These are phyloP conservation scores for Ladona fulva DNA, from an alignment of 1,140 invertebrate genomes.

Conservation along the genomic window DNA sequence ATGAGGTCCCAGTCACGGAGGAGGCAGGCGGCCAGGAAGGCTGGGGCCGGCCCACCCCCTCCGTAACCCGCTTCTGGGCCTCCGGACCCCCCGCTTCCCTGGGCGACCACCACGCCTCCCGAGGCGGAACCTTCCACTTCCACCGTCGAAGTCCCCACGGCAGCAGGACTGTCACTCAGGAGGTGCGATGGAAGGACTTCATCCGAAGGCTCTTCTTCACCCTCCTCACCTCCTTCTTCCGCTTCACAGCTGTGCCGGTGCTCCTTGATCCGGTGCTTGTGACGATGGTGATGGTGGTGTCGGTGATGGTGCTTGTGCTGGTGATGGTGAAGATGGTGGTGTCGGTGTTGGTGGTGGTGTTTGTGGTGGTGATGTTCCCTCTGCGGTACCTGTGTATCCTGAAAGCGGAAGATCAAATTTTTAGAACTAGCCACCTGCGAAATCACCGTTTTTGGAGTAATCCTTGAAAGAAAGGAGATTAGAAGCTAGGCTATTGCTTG, in stretches of 20 bases:
- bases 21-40: not conserved
- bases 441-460: not conserved
- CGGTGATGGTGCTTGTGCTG: not conserved
- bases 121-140: conserved; percentile 42
- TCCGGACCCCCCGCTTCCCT: conserved; percentile 27
- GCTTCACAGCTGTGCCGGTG: not conserved
- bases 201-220: not conserved
- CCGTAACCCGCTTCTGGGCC: not conserved
- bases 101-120: not conserved
- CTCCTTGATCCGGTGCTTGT: not conserved
- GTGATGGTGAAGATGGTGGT: not conserved
- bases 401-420: no score
- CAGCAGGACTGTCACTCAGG: not conserved
- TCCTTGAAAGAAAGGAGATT: no score
- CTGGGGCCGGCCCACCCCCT: not conserved
- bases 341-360: not conserved
- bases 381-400: no score
- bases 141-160: conserved; percentile 54
- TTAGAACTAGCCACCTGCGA: no score
- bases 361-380: not conserved
- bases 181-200: not conserved
- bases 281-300: not conserved
- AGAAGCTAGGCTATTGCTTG: no score
- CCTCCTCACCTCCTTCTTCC: not conserved
- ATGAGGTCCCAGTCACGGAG: not conserved